A percentile compares a stretch with the other conserved stretches of the same genome.
Evolutionary conservation across 2,888 invertebrate species (phyloP).

Genomic region (Mesochorus sp.): DNA sequence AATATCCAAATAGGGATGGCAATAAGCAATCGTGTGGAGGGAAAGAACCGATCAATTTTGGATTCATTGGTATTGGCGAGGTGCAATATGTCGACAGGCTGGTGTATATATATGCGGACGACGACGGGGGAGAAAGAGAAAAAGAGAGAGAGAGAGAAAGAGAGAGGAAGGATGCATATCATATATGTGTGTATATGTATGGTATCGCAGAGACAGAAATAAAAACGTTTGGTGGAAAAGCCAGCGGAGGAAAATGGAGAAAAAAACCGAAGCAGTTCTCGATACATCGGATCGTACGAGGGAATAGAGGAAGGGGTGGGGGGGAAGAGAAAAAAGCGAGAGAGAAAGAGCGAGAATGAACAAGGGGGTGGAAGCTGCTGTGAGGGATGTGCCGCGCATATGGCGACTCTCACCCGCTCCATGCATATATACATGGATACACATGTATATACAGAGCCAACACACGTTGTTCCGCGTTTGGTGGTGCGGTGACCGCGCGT

Average conservation of each 20-base stretch:
- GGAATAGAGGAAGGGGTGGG: too few species aligned
- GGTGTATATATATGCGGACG: slow-evolving; percentile 2
- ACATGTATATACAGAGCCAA: slow-evolving; percentile 5
- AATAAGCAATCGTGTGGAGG: slow-evolving; percentile 55
- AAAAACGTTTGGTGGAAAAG: slow-evolving; percentile 52
- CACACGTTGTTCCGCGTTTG: slow-evolving; percentile 60
- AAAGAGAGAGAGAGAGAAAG: slow-evolving; percentile 10
- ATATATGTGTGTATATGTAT: background rate
- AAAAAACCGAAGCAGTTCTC: slow-evolving; percentile 60
- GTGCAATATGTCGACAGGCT: slow-evolving; percentile 59
- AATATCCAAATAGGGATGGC: slow-evolving; percentile 44
- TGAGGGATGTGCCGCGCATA: slow-evolving; percentile 68
- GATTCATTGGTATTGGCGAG: slow-evolving; percentile 54
- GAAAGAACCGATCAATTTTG: slow-evolving; percentile 52
- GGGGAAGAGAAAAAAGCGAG: slow-evolving; percentile 58
- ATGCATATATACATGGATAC: background rate
- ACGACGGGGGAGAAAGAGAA: slow-evolving; percentile 3
- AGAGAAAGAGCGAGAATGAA: slow-evolving; percentile 55
- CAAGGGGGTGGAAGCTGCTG: slow-evolving; percentile 56
- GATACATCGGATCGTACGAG: slow-evolving; percentile 58
- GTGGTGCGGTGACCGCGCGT: slow-evolving; percentile 60
- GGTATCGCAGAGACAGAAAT: slow-evolving; percentile 53
- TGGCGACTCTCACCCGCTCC: slow-evolving; percentile 61
- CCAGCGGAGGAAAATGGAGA: slow-evolving; percentile 56
- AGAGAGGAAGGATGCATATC: slow-evolving; percentile 16